Evolutionary conservation across 2,113 vertebrate species (phyloP).

Genomic region (Oophaga pumilio): DNA sequence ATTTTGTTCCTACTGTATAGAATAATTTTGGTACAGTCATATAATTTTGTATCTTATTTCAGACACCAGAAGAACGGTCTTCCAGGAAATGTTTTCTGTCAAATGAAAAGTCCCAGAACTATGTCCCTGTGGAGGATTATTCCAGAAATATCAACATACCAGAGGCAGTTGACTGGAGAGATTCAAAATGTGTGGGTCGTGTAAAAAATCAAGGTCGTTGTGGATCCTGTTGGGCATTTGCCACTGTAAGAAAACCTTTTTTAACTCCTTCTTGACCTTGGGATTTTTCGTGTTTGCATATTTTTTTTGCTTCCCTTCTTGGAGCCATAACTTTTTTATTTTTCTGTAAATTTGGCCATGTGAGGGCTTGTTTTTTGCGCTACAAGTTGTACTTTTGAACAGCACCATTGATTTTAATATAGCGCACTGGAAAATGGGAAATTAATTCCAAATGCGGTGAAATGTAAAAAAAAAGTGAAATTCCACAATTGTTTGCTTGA

Average conservation of each 20-base stretch:
- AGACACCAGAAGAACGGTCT: slow-evolving; percentile 38
- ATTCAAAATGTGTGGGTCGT: slow-evolving; percentile 24
- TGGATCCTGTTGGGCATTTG: slow-evolving; percentile 56
- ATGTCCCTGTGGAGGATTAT: neutral
- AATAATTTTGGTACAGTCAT: neutral
- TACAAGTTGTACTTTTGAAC: too few species aligned
- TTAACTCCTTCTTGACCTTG: too few species aligned
- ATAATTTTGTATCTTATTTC: neutral
- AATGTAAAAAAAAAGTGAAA: too few species aligned
- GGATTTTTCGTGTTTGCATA: too few species aligned
- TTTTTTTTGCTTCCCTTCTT: too few species aligned
- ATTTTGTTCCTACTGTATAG: neutral
- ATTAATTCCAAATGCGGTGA: too few species aligned
- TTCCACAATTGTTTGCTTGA: too few species aligned
- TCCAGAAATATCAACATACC: neutral
- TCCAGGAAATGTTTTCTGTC: slow-evolving; percentile 27
- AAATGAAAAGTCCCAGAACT: neutral
- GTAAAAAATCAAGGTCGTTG: slow-evolving; percentile 40
- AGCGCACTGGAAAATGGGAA: too few species aligned
- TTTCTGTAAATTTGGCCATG: too few species aligned
- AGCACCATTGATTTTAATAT: too few species aligned
- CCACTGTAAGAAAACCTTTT: slow-evolving; percentile 22
- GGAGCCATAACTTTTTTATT: too few species aligned
- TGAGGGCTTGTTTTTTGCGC: too few species aligned
- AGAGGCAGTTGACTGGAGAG: slow-evolving; percentile 42